Base-by-base conservation (phyloP, 2,888 invertebrate species). In the Sarcophaga variegata region DNA sequence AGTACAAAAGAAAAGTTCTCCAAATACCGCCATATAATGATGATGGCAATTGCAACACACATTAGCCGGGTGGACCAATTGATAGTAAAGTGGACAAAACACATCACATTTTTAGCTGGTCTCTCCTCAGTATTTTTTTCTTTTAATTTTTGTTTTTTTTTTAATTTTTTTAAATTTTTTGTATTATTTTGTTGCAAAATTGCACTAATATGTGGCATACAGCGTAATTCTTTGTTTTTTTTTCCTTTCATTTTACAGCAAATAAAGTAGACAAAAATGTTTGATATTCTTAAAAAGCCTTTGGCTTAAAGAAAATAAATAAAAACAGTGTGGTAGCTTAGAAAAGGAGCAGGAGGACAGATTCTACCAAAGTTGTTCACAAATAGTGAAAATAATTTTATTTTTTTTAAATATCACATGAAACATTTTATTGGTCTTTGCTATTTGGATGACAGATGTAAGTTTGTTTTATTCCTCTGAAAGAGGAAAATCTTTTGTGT, bases 261-360 rank as follows among this genome's bases (percentile, higher is more conserved):
- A 86, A 80, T 81, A 86, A 86, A 62, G 78, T 49, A 67, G 54
- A 83, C 59, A 59, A 76, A 72, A 82, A 76, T 54, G 63, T 86
- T 80, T 80, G 86, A 83, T 86, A 81, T 77, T 86, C 72, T 69
- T 81, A 64, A 81, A 77, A 77, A 77, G 81, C 60, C 72, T 81
- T 80, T 77, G 74, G 81, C 72, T 83, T 83, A 54, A 54, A 54
- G 17, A 54, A 54, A 54, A 54, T 54, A 1, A 37, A 37, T 37
- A 62, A 6, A n/a, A 37, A 17, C 86, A 81, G 86, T 10, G 69
- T 22, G 76, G 47, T 59, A 47, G 14, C 3, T 54, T 54, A 17
- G 37, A 10, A 37, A 37, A 10, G 37, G 37, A 37, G 6, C 0
- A 49, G 14, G 49, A 49, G 14, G 14, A 4, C 49, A 14, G 49